Evolutionary conservation across 2,113 vertebrate species (phyloP).

Genomic region (Menura novaehollandiae): DNA sequence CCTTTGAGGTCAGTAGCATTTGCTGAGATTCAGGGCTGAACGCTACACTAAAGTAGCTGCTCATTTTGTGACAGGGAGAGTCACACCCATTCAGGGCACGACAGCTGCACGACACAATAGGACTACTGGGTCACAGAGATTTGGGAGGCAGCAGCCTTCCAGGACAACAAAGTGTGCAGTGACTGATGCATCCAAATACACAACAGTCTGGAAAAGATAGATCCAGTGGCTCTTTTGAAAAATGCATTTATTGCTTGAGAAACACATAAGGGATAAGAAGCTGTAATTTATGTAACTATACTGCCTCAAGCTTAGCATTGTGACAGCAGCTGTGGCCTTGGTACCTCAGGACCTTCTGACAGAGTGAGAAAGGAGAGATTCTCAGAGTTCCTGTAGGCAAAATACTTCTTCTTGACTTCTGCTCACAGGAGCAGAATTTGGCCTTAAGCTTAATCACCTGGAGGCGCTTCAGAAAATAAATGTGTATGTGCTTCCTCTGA

Average conservation of each 20-base stretch:
- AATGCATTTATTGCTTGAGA: neutral
- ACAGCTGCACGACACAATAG: neutral
- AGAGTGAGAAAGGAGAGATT: neutral
- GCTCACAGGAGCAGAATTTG: conserved; percentile 9
- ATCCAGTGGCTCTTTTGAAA: neutral
- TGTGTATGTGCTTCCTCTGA: neutral
- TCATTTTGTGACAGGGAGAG: neutral
- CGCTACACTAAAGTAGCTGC: neutral
- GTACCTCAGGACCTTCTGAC: neutral
- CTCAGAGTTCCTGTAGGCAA: neutral
- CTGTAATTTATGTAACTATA: neutral
- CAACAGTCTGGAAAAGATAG: neutral
- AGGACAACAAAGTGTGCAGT: neutral
- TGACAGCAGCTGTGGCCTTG: conserved; percentile 22
- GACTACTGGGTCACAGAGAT: neutral
- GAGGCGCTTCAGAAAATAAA: conserved; percentile 2
- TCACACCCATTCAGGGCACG: neutral
- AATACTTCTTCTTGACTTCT: neutral
- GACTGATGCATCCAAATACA: neutral
- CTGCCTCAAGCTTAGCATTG: conserved; percentile 2
- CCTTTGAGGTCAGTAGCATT: neutral
- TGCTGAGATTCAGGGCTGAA: neutral
- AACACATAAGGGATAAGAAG: neutral
- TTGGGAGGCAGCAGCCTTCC: neutral
- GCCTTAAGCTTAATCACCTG: conserved; percentile 1